Base-by-base conservation (phyloP, 1,140 invertebrate genomes). In the Streblospio benedicti region DNA sequence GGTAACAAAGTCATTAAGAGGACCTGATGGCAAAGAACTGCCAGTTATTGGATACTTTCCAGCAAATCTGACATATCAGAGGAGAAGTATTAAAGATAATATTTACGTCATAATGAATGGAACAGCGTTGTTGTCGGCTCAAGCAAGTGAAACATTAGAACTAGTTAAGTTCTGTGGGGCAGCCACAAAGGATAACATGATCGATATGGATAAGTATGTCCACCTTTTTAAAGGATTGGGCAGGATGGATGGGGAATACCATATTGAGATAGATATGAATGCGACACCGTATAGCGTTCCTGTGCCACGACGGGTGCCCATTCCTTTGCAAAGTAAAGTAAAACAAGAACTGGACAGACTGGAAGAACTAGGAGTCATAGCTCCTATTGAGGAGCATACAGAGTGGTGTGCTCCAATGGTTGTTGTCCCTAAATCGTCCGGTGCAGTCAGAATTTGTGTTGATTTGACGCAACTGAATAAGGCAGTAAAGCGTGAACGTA, bases 391-490 rank as follows among this genome's bases (percentile, higher is more conserved):
- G 18, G 53, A 66, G 43, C 60, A 63, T 0, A 62, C 65, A 20
- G 30, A 55, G 23, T 69, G 61, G 64, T 53, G 63, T 14, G 60
- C 54, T 43, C 57, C 61, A 23, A 64, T 69, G 38, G 58, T 61
- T 0, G 58, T 65, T 16, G 60, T 61, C 3, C 23, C 30, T 20
- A 69, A 70, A 38, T 16, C 38, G 41, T 59, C 63, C 47, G 53
- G 62, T 18, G 52, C 30, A 20, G 16, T 69, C 1, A 18, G 65
- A 12, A 57, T 69, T 2, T 71, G 69, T 33, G 23, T 68, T 2
- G 69, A 69, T 47, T 63, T 61, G n/a, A 47, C 62, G 33, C 31
- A 49, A 12, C 64, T 66, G 0, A 70, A 69, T 27, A 56, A 62
- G 32, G 62, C 63, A 27, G 28, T 68, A 5, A 32, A 38, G 30